phyloP scores from a whole-genome alignment of 2,797 vertebrate species.

The Lophura swinhoii region DNA sequence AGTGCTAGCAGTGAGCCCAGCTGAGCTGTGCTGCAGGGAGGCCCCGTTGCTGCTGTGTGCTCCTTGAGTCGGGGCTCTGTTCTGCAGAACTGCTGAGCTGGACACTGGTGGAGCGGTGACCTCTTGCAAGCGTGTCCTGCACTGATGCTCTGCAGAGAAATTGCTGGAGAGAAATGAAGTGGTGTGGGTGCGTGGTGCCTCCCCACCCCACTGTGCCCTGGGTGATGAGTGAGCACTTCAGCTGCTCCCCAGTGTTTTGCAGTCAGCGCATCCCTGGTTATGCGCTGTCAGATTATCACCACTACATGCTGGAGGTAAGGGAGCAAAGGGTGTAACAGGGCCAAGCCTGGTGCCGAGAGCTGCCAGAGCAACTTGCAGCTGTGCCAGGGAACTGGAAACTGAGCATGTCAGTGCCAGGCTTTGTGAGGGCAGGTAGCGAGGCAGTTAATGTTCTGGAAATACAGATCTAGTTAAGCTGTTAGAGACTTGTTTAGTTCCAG shows the following conservation, averaged over 20 bases:
- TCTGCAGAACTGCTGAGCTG: background rate
- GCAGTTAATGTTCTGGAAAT: background rate
- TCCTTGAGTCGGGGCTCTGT: background rate
- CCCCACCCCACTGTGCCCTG: background rate
- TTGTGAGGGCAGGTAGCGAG: background rate
- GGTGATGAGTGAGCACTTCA: background rate
- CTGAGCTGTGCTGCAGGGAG: background rate
- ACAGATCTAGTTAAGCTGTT: background rate
- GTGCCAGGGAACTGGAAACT: background rate
- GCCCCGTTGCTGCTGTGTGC: background rate
- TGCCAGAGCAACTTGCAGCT: constrained; percentile 8
- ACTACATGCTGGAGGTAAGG: background rate
- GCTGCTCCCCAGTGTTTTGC: no score
- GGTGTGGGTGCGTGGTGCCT: background rate
- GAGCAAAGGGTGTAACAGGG: background rate
- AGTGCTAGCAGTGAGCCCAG: fast-evolving
- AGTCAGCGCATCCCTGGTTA: background rate
- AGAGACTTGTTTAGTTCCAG: background rate
- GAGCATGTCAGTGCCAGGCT: background rate
- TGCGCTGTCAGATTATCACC: fast-evolving
- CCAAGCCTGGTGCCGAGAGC: background rate
- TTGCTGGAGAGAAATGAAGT: constrained; percentile 44
- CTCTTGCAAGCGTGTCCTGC: constrained; percentile 20
- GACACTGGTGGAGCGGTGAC: background rate
- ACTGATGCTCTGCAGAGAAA: constrained; percentile 45